Evolutionary conservation across 53 echinoderm and acorn worm genomes (phyloP), one percentile per base, ranked within the genome.

Genomic region (Echinometra lucunter): DNA sequence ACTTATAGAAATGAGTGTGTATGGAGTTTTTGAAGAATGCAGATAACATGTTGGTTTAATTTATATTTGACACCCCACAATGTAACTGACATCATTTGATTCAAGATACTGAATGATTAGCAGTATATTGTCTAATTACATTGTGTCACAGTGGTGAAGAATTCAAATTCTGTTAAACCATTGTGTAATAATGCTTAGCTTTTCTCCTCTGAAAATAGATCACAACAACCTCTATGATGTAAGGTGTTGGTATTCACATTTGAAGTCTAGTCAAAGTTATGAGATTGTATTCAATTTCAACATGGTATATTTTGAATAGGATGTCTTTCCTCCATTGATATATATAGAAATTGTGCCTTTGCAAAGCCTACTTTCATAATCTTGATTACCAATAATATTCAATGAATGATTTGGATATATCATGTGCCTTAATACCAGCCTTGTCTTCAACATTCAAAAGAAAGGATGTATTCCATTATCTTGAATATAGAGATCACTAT

Each of bases 391-490:
- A n/a, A 21, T 21, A 49, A 19, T 49, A 49, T 47, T 47, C 27
- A n/a, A 85, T 35, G 16, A 78, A 78, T 6, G 19, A 16, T 40
- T 78, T 47, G 8, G 9, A 30, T 12, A 11, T 85, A 10, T 45
- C 37, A n/a, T 85, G 85, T 85, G 85, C 85, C 85, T 85, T 85
- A 23, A 85, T 45, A 85, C 11, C 34, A 49, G 37, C 85, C 47
- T 85, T 49, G 85, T 45, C 13, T 85, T 85, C 37, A 85, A 15
- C 11, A 85, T 13, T 40, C 45, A 28, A 21, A n/a, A 49, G 45
- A 42, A 81, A n/a, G 44, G 21, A 81, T 81, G 81, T 81, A 23
- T 44, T 44, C 19, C 2, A 34, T 72, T 12, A 72, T 13, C n/a
- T n/a, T n/a, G n/a, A n/a, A n/a, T n/a, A n/a, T n/a, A n/a, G n/a